These are phyloP conservation scores for Muntiacus muntjak DNA, from an alignment of 2,113 vertebrate genomes.

Conservation along the genomic window DNA sequence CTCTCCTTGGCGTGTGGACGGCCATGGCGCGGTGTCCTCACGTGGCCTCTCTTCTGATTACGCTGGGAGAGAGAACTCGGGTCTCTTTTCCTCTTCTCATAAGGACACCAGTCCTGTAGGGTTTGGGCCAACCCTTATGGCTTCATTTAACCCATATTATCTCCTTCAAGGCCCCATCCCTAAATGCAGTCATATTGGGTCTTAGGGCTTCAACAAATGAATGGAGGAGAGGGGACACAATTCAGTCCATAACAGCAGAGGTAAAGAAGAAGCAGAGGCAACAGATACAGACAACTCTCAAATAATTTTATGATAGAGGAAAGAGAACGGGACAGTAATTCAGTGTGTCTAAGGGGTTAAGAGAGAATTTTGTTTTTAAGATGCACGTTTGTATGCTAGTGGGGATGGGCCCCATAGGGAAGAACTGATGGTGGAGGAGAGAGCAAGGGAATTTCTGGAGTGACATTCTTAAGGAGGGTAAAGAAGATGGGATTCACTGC, in stretches of 20 bases:
- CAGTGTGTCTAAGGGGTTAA: not conserved
- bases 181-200: not conserved
- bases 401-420: not conserved
- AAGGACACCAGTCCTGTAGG: not conserved
- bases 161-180: not conserved
- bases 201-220: not conserved
- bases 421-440: not conserved
- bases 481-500: not conserved
- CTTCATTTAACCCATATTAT: not conserved
- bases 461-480: not conserved
- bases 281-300: not conserved
- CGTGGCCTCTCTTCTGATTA: not conserved
- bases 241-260: not conserved
- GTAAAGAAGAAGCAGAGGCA: not conserved
- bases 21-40: accelerated
- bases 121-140: not conserved
- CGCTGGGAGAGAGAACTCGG: not conserved
- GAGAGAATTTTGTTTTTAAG: not conserved
- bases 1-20: not conserved
- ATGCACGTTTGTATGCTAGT: not conserved
- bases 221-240: too few species aligned
- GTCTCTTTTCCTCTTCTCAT: not conserved
- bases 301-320: not conserved
- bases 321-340: not conserved
- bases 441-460: not conserved